Conservation (phyloP, 2,113 vertebrate genomes). For the Tamias sibiricus region DNA sequence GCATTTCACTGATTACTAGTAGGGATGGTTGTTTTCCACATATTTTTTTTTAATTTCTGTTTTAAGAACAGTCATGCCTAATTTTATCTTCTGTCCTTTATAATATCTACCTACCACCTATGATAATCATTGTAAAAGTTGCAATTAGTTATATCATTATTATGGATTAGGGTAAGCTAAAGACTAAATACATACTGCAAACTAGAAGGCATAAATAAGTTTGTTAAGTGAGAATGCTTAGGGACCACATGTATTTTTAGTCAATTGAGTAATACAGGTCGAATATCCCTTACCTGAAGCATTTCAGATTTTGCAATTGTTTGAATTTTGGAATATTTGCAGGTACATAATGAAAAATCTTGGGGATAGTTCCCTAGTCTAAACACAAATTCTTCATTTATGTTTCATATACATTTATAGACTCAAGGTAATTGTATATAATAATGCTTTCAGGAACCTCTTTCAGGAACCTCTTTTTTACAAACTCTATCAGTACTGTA, state of each 20-base stretch:
- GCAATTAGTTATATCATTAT: background rate
- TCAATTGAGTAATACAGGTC: background rate
- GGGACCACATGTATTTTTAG: background rate
- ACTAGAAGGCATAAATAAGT: background rate
- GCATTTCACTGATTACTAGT: background rate
- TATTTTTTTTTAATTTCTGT: background rate
- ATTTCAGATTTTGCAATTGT: background rate
- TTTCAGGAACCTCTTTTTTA: too few relatives aligned
- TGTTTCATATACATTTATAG: too few relatives aligned
- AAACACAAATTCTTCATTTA: background rate
- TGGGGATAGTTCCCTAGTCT: background rate
- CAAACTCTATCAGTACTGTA: too few relatives aligned
- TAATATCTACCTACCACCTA: background rate
- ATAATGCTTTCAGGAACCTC: too few relatives aligned
- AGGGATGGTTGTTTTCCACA: background rate
- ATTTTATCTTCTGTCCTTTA: background rate
- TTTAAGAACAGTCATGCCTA: background rate
- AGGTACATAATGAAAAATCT: background rate
- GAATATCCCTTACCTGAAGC: background rate
- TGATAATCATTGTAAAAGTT: background rate
- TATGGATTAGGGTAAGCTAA: background rate
- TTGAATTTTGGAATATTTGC: background rate
- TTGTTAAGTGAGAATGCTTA: background rate
- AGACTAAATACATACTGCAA: background rate
- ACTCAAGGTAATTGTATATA: background rate